Conservation (phyloP, 2,797 vertebrate genomes). For the Anolis apletophallus region DNA sequence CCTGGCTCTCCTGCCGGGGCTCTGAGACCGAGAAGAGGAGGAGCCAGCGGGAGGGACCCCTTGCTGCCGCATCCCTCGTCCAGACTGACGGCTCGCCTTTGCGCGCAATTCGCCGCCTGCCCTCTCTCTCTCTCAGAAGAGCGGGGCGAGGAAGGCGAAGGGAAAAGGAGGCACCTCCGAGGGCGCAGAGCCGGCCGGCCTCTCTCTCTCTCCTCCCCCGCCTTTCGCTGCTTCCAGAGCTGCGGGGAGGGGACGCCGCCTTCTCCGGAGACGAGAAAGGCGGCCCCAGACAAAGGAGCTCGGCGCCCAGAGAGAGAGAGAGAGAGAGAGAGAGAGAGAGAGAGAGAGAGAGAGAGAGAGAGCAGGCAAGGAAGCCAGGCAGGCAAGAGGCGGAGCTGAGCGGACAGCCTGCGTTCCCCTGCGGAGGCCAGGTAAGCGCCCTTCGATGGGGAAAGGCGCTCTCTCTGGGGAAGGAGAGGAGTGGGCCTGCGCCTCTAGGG, state of each 20-base stretch:
- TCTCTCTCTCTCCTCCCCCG: too few relatives aligned
- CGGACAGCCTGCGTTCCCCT: too few relatives aligned
- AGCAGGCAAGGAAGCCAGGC: background rate
- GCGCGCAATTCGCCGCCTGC: background rate
- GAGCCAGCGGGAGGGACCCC: background rate
- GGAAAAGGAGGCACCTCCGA: background rate
- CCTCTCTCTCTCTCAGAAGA: too few relatives aligned
- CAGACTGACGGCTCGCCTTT: background rate
- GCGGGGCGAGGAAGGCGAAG: too few relatives aligned
- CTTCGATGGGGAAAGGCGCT: too few relatives aligned
- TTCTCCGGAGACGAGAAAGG: conserved; percentile 9
- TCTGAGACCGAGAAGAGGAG: background rate
- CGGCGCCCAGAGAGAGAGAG: background rate
- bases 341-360: background rate
- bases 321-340: background rate
- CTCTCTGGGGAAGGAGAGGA: too few relatives aligned
- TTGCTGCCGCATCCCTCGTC: background rate
- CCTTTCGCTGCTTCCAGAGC: background rate
- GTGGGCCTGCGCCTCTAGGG: too few relatives aligned
- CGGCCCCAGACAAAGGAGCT: conserved; percentile 55
- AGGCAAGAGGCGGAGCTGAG: background rate
- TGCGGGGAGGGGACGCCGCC: conserved; percentile 37
- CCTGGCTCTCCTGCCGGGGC: background rate
- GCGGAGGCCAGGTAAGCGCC: too few relatives aligned
- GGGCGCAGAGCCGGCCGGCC: too few relatives aligned